A percentile compares a stretch with the other conserved stretches of the same genome.
Evolutionary conservation across 2,888 invertebrate species (phyloP).

Genomic region (Eristalis pertinax): DNA sequence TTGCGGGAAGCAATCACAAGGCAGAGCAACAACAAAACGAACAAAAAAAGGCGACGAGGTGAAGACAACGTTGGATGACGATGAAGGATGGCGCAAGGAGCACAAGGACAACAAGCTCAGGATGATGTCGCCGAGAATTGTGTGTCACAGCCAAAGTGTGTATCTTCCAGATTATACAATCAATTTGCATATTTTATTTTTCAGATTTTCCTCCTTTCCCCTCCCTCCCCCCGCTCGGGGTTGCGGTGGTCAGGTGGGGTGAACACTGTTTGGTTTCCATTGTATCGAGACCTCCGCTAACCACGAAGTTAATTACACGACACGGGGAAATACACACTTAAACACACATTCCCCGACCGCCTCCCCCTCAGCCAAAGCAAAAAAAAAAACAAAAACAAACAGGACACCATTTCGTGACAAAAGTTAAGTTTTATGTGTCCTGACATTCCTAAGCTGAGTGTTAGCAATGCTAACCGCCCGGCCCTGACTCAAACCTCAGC

Average conservation of each 20-base stretch:
- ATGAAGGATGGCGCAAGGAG: constrained; percentile 19
- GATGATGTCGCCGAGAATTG: constrained; percentile 57
- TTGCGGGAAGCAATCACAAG: constrained; percentile 49
- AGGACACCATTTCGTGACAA: neutral
- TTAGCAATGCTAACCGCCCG: neutral
- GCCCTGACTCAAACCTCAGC: too few relatives aligned
- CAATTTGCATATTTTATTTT: constrained; percentile 71
- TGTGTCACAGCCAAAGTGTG: constrained; percentile 64
- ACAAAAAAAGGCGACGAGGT: neutral
- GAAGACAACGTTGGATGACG: neutral
- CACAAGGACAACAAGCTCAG: constrained; percentile 59
- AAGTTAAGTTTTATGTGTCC: neutral
- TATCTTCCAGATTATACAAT: constrained; percentile 64
- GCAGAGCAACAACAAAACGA: neutral
- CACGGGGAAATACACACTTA: neutral
- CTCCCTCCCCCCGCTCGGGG: neutral
- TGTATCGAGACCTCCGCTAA: neutral
- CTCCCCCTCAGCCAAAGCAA: neutral
- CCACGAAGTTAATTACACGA: neutral
- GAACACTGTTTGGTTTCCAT: too few relatives aligned
- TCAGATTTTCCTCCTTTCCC: constrained; percentile 29
- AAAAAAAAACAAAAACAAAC: neutral
- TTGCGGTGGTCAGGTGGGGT: too few relatives aligned
- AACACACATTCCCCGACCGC: neutral
- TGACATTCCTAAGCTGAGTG: neutral